phyloP scores from a whole-genome alignment of 2,113 vertebrate species.

The Sciurus niger region DNA sequence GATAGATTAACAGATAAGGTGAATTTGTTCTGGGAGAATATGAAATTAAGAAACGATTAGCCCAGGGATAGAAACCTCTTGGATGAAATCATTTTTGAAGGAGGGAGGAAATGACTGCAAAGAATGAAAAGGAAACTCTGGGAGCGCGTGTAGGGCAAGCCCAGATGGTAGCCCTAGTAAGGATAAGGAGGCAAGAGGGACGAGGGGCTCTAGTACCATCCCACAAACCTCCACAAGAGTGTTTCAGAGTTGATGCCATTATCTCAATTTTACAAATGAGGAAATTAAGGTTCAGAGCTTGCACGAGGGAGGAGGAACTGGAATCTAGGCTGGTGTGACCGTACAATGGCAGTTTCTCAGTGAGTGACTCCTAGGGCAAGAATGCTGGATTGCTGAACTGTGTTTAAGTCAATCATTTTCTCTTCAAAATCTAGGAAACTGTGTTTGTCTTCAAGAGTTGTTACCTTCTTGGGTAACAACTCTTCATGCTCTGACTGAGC shows the following conservation, averaged over 20 bases:
- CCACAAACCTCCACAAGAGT: not conserved
- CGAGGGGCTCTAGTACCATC: not conserved
- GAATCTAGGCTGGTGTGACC: slow-evolving; percentile 26
- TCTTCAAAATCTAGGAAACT: slow-evolving; percentile 49
- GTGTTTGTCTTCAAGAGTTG: slow-evolving; percentile 37
- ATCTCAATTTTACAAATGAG: slow-evolving; percentile 47
- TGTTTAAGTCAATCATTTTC: slow-evolving; percentile 66
- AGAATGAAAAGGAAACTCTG: not conserved
- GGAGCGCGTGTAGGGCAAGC: not conserved
- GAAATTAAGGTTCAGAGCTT: slow-evolving; percentile 9
- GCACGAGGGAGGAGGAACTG: not conserved
- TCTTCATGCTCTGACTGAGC: not conserved
- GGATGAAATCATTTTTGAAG: slow-evolving; percentile 38
- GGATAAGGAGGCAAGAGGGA: not conserved
- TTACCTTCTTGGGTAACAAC: slow-evolving; percentile 40
- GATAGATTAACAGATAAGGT: not conserved
- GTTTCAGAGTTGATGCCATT: not conserved
- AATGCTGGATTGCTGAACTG: slow-evolving; percentile 26
- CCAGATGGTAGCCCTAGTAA: not conserved
- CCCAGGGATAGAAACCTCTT: not conserved
- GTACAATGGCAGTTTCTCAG: slow-evolving; percentile 16
- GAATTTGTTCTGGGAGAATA: slow-evolving; percentile 35
- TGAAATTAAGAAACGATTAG: not conserved
- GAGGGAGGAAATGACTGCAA: not conserved
- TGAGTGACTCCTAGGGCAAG: slow-evolving; percentile 50